These are phyloP conservation scores for Excalfactoria chinensis DNA, from an alignment of 2,113 vertebrate species.

Conservation along the genomic window DNA sequence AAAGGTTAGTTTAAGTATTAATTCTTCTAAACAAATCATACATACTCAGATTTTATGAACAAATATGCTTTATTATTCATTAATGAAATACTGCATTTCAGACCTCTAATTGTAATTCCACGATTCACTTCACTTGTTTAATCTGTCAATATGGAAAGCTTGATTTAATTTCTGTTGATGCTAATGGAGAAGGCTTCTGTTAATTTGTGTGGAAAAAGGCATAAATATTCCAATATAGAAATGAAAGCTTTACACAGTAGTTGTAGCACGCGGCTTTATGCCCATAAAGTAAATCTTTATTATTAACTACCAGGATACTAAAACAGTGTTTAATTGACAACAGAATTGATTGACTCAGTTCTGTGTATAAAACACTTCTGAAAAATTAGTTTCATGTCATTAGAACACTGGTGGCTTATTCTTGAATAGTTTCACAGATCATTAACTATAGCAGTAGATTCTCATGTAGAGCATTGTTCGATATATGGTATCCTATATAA, in stretches of 20 bases:
- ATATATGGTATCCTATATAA: background rate
- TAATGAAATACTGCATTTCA: background rate
- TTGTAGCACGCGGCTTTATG: background rate
- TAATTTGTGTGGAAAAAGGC: background rate
- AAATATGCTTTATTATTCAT: background rate
- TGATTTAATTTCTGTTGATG: background rate
- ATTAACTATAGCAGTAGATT: background rate
- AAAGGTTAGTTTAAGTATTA: conserved; percentile 75
- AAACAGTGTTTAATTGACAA: background rate
- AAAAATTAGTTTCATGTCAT: background rate
- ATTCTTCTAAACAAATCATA: background rate
- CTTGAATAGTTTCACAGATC: background rate
- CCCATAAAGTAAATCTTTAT: background rate
- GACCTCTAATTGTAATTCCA: background rate
- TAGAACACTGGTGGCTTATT: background rate
- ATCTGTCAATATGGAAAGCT: background rate
- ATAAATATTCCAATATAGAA: background rate
- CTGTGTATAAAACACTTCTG: background rate
- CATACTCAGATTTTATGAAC: background rate
- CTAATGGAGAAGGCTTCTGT: background rate
- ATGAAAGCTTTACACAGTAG: background rate
- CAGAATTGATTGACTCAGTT: background rate
- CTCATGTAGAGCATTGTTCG: background rate
- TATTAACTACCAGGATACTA: background rate
- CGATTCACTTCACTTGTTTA: background rate